Conservation (phyloP, 2,888 invertebrate genomes). For the Chrysolina haemoptera region DNA sequence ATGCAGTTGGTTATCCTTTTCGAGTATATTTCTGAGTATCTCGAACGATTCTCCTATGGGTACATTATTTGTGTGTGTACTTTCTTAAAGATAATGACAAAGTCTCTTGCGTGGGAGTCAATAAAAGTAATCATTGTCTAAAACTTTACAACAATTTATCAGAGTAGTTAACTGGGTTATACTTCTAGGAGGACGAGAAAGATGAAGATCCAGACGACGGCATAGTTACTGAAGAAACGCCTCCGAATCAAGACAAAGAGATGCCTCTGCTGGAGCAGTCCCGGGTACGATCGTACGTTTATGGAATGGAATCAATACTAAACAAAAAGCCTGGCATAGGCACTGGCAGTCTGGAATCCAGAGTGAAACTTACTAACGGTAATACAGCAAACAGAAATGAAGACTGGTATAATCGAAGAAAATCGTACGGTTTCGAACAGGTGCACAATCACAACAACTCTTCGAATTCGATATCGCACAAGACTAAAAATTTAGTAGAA, state of each 20-base stretch:
- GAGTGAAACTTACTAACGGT: slow-evolving; percentile 66
- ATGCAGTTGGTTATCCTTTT: too few relatives aligned
- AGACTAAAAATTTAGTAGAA: slow-evolving; percentile 75
- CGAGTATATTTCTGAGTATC: too few relatives aligned
- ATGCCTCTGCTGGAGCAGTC: slow-evolving; percentile 52
- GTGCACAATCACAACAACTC: slow-evolving; percentile 59
- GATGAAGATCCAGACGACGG: slow-evolving; percentile 68
- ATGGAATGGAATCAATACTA: slow-evolving; percentile 68
- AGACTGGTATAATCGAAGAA: slow-evolving; percentile 82
- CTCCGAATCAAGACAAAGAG: slow-evolving; percentile 38
- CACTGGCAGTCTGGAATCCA: slow-evolving; percentile 71
- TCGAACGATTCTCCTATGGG: too few relatives aligned
- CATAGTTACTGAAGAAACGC: slow-evolving; percentile 68
- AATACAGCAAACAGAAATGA: slow-evolving; percentile 68
- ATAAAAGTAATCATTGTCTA: too few relatives aligned
- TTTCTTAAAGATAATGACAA: too few relatives aligned
- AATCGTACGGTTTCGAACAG: slow-evolving; percentile 83
- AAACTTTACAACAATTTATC: too few relatives aligned
- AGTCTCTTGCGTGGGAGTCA: too few relatives aligned
- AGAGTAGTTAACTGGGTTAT: neutral
- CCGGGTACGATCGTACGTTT: slow-evolving; percentile 69
- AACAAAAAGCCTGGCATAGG: slow-evolving; percentile 64
- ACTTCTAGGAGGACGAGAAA: slow-evolving; percentile 43
- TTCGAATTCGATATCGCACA: slow-evolving; percentile 62
- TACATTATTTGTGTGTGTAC: too few relatives aligned